Percentiles rank a stretch among this genome's conserved stretches.
These are phyloP conservation scores for Hyaena hyaena DNA, from an alignment of 2,113 vertebrate species.

Conservation along the genomic window DNA sequence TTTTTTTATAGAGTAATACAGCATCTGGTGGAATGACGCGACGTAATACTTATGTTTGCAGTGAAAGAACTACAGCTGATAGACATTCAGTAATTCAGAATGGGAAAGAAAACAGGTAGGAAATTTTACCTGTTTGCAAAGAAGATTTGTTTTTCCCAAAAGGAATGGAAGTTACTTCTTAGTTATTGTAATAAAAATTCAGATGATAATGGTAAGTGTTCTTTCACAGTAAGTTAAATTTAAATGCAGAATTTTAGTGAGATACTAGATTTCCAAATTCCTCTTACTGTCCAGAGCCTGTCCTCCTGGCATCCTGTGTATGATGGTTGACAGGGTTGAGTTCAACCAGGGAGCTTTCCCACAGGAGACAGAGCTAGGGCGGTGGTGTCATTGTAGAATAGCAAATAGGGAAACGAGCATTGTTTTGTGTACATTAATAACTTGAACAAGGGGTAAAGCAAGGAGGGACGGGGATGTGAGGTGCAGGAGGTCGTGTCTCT, in stretches of 20 bases:
- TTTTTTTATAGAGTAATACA: constrained; percentile 90
- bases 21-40: constrained; percentile 95
- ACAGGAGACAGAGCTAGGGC: not conserved
- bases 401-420: not conserved
- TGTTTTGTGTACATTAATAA: not conserved
- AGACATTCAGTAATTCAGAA: constrained; percentile 97
- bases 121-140: constrained; percentile 41
- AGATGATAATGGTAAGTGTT: constrained; percentile 38
- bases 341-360: not conserved
- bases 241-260: not conserved
- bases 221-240: constrained; percentile 74
- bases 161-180: constrained; percentile 12
- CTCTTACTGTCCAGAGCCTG: not conserved
- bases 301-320: not conserved
- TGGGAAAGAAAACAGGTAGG: constrained; percentile 98
- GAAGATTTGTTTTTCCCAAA: constrained; percentile 63
- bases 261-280: not conserved
- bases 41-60: constrained; percentile 98
- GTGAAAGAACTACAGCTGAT: constrained; percentile 93
- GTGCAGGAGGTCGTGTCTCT: not conserved
- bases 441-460: not conserved
- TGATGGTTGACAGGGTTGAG: not conserved
- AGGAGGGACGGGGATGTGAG: too few relatives aligned
- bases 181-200: constrained; percentile 61
- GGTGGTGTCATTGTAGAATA: too few relatives aligned